phyloP scores from a whole-genome alignment of 2,888 invertebrate genomes.

The Agonopterix alstromeriana region DNA sequence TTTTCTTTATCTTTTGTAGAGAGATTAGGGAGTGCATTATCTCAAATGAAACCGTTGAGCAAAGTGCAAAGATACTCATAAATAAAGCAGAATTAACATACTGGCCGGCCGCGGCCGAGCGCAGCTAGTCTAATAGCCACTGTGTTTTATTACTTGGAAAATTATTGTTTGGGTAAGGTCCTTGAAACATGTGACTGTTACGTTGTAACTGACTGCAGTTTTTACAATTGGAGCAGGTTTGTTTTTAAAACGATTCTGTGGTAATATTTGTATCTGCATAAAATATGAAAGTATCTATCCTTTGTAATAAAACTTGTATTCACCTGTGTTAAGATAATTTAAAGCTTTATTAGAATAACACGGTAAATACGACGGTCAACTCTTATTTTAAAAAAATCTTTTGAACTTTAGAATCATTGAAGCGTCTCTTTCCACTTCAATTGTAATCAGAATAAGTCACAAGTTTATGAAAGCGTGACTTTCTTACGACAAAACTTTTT shows the following conservation, averaged over 20 bases:
- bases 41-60: slow-evolving; percentile 5
- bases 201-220: neutral
- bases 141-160: slow-evolving; percentile 3
- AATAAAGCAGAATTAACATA: slow-evolving; percentile 26
- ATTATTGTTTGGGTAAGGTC: neutral
- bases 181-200: neutral
- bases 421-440: slow-evolving; percentile 52
- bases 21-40: too few species aligned
- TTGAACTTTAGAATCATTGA: slow-evolving; percentile 34
- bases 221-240: neutral
- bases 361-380: too few species aligned
- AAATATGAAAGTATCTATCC: too few species aligned
- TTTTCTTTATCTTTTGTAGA: too few species aligned
- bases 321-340: too few species aligned
- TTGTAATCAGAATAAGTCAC: slow-evolving; percentile 32
- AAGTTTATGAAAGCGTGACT: slow-evolving; percentile 45
- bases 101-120: slow-evolving; percentile 8
- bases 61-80: slow-evolving; percentile 21
- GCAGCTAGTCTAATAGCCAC: neutral
- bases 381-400: slow-evolving; percentile 22
- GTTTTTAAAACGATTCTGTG: neutral
- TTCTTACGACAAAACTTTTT: slow-evolving; percentile 17
- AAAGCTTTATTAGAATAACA: too few species aligned
- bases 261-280: too few species aligned
- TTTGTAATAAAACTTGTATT: too few species aligned